Evolutionary conservation across 2,797 vertebrate genomes (phyloP).

Genomic region (Eptatretus atami): DNA sequence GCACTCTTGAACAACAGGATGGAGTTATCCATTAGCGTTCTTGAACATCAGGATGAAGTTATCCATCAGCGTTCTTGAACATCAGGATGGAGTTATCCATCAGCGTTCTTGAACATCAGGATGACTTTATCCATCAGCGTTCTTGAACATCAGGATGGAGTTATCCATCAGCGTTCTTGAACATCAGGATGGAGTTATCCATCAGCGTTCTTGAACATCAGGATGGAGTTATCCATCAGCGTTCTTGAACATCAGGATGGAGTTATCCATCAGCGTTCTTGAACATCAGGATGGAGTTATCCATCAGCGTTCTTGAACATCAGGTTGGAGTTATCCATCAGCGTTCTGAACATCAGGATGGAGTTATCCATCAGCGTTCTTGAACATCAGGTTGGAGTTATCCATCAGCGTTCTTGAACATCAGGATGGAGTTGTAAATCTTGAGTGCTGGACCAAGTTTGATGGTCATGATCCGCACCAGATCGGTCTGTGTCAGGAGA

Average conservation of each 20-base stretch:
- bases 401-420: constrained; percentile 3
- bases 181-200: constrained; percentile 24
- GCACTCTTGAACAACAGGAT: too few species aligned
- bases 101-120: constrained; percentile 33
- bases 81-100: constrained; percentile 15
- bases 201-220: constrained; percentile 40
- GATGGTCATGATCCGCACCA: constrained; percentile 49
- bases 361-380: background rate
- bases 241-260: too few species aligned
- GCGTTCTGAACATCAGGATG: too few species aligned
- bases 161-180: constrained; percentile 26
- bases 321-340: too few species aligned
- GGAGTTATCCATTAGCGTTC: too few species aligned
- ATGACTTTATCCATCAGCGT: constrained; percentile 22
- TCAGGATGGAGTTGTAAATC: constrained; percentile 46
- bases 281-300: too few species aligned
- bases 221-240: constrained; percentile 8
- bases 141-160: constrained; percentile 32
- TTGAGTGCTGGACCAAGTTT: constrained; percentile 64
- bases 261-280: too few species aligned
- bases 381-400: constrained; percentile 13
- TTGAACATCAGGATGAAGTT: too few species aligned
- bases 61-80: too few species aligned
- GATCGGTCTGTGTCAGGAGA: constrained; percentile 50
- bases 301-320: too few species aligned